Evolutionary conservation across 2,113 vertebrate genomes (phyloP), one percentile per base, ranked within the genome.

Genomic region (Eudyptes chrysolophus): DNA sequence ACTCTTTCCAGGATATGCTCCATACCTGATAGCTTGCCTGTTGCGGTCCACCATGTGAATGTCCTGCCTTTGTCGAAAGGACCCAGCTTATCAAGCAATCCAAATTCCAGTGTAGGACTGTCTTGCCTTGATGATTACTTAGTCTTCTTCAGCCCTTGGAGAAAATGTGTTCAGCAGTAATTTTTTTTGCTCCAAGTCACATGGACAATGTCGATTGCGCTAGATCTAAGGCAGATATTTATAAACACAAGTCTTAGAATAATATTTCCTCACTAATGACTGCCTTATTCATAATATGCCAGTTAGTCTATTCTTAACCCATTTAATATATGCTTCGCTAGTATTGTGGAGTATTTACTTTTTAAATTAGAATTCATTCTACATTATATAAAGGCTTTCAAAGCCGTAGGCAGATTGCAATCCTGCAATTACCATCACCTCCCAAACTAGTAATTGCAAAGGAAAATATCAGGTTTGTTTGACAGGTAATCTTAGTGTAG

Each of bases 201-300:
- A 68, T 0, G 4, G 13, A 25, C 11, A 38, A 8, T 51, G 12
- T 64, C 1, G 1, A 2, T 48, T 55, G 32, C 3, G 1, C 26
- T 72, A 44, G 32, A 70, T 29, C 15, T 68, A 51, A 81, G 52
- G 17, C 9, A 96, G 40, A 70, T 71, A 49, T 57, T 42, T 72
- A 90, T 20, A 90, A 58, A 70, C 55, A 48, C 29, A 30, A 65
- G 26, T n/a, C 64, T 66, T 76, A 66, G 48, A 72, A 85, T 19
- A 64, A 83, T 5, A 29, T 82, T 87, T 87, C 22, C 25, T 88
- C 44, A 60, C 11, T 7, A 51, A 60, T 2, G 3, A 48, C 46
- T 38, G 11, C 24, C 13, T 94, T 75, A 71, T 81, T 72, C 10
- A 9, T 26, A 70, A 68, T 30, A 61, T 15, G 12, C 8, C 30